Base-by-base conservation (phyloP, 2,797 vertebrate species). In the Anabacerthia variegaticeps region DNA sequence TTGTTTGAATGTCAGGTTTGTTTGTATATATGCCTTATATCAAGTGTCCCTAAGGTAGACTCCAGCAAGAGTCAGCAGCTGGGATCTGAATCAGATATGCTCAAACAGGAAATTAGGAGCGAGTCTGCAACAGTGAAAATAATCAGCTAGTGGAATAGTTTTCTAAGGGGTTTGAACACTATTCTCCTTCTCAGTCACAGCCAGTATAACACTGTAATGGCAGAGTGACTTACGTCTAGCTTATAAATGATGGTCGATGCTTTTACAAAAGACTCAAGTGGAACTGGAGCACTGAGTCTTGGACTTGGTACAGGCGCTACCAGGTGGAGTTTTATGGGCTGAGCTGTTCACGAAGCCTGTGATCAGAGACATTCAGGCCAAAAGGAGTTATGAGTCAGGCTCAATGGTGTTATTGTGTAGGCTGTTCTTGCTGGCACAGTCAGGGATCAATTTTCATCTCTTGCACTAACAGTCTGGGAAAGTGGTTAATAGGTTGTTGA, bases 261-360 rank as follows among this genome's bases (percentile, higher is more conserved):
- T 52, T 89, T 89, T 72, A 62, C 22, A 56, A 44, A 85, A 75
- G 28, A 23, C 48, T 88, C 20, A 16, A 48, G 24, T 1, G 90
- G 85, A 92, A 77, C 79, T 72, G 66, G 56, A 82, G 36, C 55
- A 30, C 6, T 52, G 74, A 62, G 51, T 75, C n/a, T 66, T 93
- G 80, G 83, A 86, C 88, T 93, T 88, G 43, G 69, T 88, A 85
- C 76, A 37, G 43, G 66, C 0, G 9, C 73, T 82, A 7, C 55
- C 68, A 89, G 80, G 77, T 88, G 80, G 63, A 52, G 66, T 76
- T 93, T 89, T 88, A 71, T 32, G 30, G 80, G 65, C 77, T 86
- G 82, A 92, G 48, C 48, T 66, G 7, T 9, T 59, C 77, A 67
- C 30, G 46, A 72, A 72, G 34, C 77, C 66, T 54, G 49, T 0